Base-by-base conservation (phyloP, 2,888 invertebrate genomes). In the Julus scanicus region DNA sequence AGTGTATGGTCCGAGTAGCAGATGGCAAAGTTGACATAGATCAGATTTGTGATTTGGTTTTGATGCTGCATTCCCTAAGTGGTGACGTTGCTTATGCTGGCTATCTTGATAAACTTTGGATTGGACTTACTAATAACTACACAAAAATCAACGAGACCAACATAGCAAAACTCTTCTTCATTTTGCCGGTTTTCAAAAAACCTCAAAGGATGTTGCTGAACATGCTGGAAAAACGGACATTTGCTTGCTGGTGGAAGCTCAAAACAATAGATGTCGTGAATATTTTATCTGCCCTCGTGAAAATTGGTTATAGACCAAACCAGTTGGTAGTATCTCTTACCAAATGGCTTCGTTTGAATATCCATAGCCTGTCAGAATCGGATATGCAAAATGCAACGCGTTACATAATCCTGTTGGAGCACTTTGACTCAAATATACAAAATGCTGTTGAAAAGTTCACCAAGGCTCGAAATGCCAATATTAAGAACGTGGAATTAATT, bases 61-160 rank as follows among this genome's bases (percentile, higher is more conserved):
- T 84, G 11, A 44, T 37, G 44, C 39, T 84, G n/a, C 92, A 92
- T 63, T 93, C 94, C 90, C 92, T 95, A 53, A 93, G 93, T 17
- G 92, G 92, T 87, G 93, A 94, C 90, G 93, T 91, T 53, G 89
- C 90, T 85, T 93, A 93, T 44, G 93, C 93, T 17, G 90, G 91
- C 11, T n/a, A 86, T 20, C 44, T 86, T n/a, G 95, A 95, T 90
- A 94, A 94, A 91, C 91, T 95, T 71, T 95, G 95, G 95, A 93
- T 94, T 89, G 95, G 95, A 13, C 93, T 95, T 90, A 92, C 94
- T 37, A 94, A 94, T 89, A 93, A 93, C 88, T 94, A 94, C 90
- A 91, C 92, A 57, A 93, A 94, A 48, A 94, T 95, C 80, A 92
- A 93, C 91, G 93, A 93, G 89, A 92, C 92, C 13, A 94, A 95